These are phyloP conservation scores for Stigmatopora nigra DNA, from an alignment of 2,113 vertebrate genomes.

Conservation along the genomic window DNA sequence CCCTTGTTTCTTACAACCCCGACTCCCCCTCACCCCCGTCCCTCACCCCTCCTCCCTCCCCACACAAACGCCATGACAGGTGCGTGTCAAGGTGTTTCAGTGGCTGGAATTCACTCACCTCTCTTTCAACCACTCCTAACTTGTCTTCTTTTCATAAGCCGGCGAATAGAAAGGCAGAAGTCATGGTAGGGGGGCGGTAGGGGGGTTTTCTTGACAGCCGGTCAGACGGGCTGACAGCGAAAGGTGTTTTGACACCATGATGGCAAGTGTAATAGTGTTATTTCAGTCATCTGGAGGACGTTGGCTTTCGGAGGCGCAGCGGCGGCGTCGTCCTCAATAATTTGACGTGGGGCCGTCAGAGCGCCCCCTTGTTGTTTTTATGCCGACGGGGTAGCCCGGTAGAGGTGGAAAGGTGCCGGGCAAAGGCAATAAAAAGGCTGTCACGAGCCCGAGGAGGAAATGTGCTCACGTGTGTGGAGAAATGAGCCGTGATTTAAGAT, in stretches of 20 bases:
- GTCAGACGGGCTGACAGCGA: conserved; percentile 50
- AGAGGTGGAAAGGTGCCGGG: conserved; percentile 7
- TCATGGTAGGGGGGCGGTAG: conserved; percentile 2
- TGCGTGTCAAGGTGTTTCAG: conserved; percentile 58
- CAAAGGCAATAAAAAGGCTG: conserved; percentile 1
- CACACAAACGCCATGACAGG: conserved; percentile 54
- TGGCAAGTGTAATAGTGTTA: conserved; percentile 56
- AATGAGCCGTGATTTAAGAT: not conserved
- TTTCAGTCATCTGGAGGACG: conserved; percentile 55
- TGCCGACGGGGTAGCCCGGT: too few species aligned
- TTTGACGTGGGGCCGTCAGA: conserved; percentile 37
- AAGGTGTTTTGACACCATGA: conserved; percentile 54
- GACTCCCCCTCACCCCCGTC: too few species aligned
- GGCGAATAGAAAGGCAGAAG: not conserved
- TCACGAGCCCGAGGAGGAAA: conserved; percentile 1
- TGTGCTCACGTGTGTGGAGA: conserved; percentile 2
- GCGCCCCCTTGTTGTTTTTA: conserved; percentile 1
- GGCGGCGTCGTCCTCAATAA: conserved; percentile 31
- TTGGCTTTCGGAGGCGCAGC: too few species aligned
- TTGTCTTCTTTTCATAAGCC: conserved; percentile 10
- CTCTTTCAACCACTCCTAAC: conserved; percentile 32
- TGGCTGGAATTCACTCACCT: conserved; percentile 50
- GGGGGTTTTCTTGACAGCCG: conserved; percentile 62
- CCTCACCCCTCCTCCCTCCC: conserved; percentile 4
- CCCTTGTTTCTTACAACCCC: too few species aligned